Evolutionary conservation across 2,797 vertebrate genomes (phyloP).

Genomic region (Ptychobarbus kaznakovi): DNA sequence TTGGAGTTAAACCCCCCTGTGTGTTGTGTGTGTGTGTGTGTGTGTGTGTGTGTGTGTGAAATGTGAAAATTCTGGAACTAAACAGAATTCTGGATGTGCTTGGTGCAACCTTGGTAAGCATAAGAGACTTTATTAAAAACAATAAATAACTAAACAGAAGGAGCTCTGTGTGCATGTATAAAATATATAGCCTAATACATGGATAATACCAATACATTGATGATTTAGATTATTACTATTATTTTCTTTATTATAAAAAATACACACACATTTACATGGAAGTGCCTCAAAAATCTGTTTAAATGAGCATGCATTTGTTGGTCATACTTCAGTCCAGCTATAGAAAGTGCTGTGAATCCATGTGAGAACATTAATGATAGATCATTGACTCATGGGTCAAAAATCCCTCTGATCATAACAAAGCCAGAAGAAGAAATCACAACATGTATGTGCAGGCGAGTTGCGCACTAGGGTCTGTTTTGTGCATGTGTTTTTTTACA

Average conservation of each 20-base stretch:
- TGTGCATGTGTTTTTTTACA: not conserved
- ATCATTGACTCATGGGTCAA: not conserved
- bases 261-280: not conserved
- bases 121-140: not conserved
- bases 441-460: not conserved
- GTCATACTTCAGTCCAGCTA: constrained; percentile 2
- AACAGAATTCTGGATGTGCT: too few relatives aligned
- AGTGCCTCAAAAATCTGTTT: not conserved
- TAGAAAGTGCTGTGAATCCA: not conserved
- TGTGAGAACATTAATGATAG: not conserved
- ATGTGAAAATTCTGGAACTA: too few relatives aligned
- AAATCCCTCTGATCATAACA: constrained; percentile 26
- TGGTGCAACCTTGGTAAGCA: too few relatives aligned
- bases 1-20: too few relatives aligned
- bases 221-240: too few relatives aligned
- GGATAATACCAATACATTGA: too few relatives aligned
- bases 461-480: not conserved
- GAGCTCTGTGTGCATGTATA: too few relatives aligned
- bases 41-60: too few relatives aligned
- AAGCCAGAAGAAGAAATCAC: not conserved
- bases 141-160: too few relatives aligned
- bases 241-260: too few relatives aligned
- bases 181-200: too few relatives aligned
- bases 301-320: not conserved
- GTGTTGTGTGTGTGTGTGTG: too few relatives aligned